Conservation (phyloP, 2,113 vertebrate genomes). For the Eolophus roseicapilla region DNA sequence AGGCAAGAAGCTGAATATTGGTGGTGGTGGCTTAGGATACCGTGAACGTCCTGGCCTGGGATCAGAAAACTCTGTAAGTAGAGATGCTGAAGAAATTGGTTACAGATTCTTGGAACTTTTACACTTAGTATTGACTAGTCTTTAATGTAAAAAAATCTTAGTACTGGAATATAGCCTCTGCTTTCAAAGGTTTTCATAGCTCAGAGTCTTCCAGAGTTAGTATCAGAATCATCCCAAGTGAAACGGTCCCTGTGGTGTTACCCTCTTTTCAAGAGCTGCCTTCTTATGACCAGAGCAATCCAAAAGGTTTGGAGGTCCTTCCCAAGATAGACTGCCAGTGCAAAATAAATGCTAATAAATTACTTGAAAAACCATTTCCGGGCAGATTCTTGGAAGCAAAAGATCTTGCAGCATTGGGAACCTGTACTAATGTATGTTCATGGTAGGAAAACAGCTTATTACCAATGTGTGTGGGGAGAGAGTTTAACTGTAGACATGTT, state of each 20-base stretch:
- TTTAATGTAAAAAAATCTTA: neutral
- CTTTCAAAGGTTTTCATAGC: neutral
- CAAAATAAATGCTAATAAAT: neutral
- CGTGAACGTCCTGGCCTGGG: conserved; percentile 93
- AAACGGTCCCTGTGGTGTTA: neutral
- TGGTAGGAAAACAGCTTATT: neutral
- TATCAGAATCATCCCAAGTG: neutral
- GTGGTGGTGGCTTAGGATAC: conserved; percentile 94
- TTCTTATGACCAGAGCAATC: neutral
- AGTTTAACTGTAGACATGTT: neutral
- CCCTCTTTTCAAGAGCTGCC: neutral
- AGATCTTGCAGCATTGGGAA: neutral
- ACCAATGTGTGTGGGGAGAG: neutral
- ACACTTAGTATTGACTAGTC: neutral
- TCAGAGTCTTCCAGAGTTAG: neutral
- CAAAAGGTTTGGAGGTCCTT: neutral
- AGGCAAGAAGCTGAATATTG: conserved; percentile 95
- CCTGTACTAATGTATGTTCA: neutral
- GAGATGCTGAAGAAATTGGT: neutral
- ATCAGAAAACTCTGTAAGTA: conserved; percentile 89
- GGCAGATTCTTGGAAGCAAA: neutral
- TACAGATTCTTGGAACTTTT: neutral
- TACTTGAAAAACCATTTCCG: neutral
- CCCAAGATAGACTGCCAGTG: neutral
- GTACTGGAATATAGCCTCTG: neutral